Base-by-base conservation (phyloP, 2,797 vertebrate genomes). In the Peromyscus melanophrys region DNA sequence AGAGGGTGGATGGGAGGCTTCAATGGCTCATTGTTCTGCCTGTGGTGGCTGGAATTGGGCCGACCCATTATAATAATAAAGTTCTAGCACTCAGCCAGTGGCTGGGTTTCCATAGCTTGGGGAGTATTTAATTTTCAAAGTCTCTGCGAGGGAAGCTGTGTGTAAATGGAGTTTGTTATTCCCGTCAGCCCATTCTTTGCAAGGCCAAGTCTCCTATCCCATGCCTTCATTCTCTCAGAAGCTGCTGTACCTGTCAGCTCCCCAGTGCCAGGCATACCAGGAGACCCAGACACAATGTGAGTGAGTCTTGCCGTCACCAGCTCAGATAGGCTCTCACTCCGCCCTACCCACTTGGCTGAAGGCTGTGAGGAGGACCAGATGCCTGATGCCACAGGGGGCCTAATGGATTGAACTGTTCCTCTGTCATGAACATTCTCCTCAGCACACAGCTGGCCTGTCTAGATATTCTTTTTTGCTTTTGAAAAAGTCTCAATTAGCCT, bases 61-160 rank as follows among this genome's bases (percentile, higher is more conserved):
- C 0, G 19, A 69, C 55, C 43, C 93, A 95, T 91, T 96, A 92
- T 86, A 94, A 95, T 97, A 97, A 98, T 91, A 94, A 96, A 94
- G 78, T 94, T 89, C 85, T 86, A 86, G 92, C 57, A 4, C 43
- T 73, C 85, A 78, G 85, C 90, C 89, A 80, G 76, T 37, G 82
- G 61, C 78, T 95, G 92, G 67, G 84, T 96, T 97, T 97, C 95
- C 90, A 89, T 80, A 95, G 96, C 97, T 95, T 52, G 37, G 96
- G 90, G 94, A 96, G 59, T 97, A 97, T 97, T 96, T 96, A 75
- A 82, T 97, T 96, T 94, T 96, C 96, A 96, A 96, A 97, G 96
- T 90, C 88, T 92, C 84, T 19, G 43, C 81, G 52, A 89, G 87
- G 55, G 84, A 85, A 95, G 65, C 6, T 1, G 46, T 27, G 3